Percentiles rank a stretch among this genome's conserved stretches.
phyloP scores from a whole-genome alignment of 2,113 vertebrate genomes.

The Gadus macrocephalus region DNA sequence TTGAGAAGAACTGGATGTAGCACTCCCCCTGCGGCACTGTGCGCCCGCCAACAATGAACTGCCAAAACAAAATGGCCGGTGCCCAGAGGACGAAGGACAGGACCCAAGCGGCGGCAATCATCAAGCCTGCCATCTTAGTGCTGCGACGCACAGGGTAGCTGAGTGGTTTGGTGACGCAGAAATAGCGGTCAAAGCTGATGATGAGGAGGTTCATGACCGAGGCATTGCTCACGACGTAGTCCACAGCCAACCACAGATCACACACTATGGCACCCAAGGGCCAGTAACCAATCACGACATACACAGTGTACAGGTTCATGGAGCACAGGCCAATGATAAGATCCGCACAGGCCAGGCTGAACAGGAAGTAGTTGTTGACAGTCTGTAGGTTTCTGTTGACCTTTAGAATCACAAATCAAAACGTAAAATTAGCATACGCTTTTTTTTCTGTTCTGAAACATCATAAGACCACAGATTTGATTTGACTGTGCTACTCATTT shows the following conservation, averaged over 20 bases:
- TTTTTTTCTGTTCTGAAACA: background rate
- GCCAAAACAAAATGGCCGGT: constrained; percentile 97
- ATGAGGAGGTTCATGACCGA: constrained; percentile 99
- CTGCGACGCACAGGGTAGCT: constrained; percentile 91
- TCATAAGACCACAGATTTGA: background rate
- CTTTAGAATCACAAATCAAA: constrained; percentile 77
- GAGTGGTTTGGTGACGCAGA: constrained; percentile 96
- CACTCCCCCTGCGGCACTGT: constrained; percentile 82
- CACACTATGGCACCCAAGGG: constrained; percentile 92
- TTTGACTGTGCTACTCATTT: background rate
- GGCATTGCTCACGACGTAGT: constrained; percentile 95
- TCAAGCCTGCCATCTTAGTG: constrained; percentile 95
- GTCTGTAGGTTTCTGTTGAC: constrained; percentile 97
- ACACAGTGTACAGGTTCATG: constrained; percentile 97
- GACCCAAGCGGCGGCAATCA: constrained; percentile 95
- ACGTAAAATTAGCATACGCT: background rate
- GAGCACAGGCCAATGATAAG: constrained; percentile 95
- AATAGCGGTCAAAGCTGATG: constrained; percentile 97
- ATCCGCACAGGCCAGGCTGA: constrained; percentile 96
- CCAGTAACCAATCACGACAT: constrained; percentile 95
- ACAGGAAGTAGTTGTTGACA: constrained; percentile 97
- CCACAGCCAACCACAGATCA: constrained; percentile 94
- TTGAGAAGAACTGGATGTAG: constrained; percentile 95
- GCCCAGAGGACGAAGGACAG: constrained; percentile 96
- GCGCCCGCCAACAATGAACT: constrained; percentile 89